Evolutionary conservation across 2,797 vertebrate species (phyloP).

Genomic region (Neopelma chrysocephalum): DNA sequence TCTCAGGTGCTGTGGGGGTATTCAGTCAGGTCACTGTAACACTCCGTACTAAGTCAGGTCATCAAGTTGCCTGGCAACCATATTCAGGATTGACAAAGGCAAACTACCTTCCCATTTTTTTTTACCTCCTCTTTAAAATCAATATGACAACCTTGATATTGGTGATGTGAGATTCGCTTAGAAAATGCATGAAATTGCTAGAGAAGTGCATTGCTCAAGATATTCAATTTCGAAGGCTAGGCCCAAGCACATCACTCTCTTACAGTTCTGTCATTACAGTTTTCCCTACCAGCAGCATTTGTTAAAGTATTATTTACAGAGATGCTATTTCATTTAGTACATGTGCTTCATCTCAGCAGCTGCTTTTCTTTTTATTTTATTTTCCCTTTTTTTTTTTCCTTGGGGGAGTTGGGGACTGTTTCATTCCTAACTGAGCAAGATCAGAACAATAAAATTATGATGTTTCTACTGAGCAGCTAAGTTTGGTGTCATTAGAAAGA

Average conservation of each 20-base stretch:
- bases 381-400: rapidly evolving
- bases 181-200: slow-evolving; percentile 75
- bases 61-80: slow-evolving; percentile 77
- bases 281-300: slow-evolving; percentile 10
- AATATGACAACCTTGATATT: slow-evolving; percentile 84
- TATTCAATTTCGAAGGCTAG: slow-evolving; percentile 32
- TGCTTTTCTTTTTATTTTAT: rapidly evolving
- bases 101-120: slow-evolving; percentile 48
- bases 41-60: slow-evolving; percentile 37
- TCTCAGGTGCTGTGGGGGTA: slow-evolving; percentile 71
- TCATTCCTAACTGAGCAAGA: neutral
- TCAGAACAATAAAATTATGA: neutral
- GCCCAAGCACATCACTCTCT: neutral
- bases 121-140: slow-evolving; percentile 80
- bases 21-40: slow-evolving; percentile 68
- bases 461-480: neutral
- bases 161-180: slow-evolving; percentile 85
- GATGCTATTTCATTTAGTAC: neutral
- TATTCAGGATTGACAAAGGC: slow-evolving; percentile 82
- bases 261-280: slow-evolving; percentile 12
- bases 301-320: slow-evolving; percentile 45
- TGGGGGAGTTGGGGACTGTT: neutral
- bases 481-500: too few species aligned
- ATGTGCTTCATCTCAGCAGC: neutral
- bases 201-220: slow-evolving; percentile 76